Base-by-base conservation (phyloP, 92 coral and sea anemone genomes). In the Heteractis magnifica region DNA sequence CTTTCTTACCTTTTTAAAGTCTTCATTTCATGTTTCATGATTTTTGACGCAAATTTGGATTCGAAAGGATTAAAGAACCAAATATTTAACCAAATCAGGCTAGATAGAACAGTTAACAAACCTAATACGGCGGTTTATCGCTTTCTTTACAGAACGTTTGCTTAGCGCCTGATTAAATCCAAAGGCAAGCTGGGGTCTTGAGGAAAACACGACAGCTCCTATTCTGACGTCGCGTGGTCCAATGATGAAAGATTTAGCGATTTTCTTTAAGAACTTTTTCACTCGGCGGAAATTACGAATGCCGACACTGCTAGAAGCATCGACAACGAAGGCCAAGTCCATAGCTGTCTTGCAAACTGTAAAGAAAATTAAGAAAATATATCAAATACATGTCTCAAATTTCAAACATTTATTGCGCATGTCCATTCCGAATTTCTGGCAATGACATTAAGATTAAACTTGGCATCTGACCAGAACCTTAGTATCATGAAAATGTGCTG, bases 261-360 rank as follows among this genome's bases (percentile, higher is more conserved):
- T 82, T 65, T 79, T 75, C 23, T 55, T 71, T n/a, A 93, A 19
- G 80, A 93, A 93, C 49, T 76, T 79, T 81, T 81, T 93, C 1
- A 90, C 80, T 49, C 72, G 83, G 15, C 75, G 55, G 85, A 93
- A 88, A 55, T 84, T 79, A 74, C 81, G 81, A 5, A 71, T 75
- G 5, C 88, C 88, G 48, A 86, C 80, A 21, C 76, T 82, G 41
- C 90, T 78, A 16, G 92, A 93, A n/a, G 93, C 90, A 77, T 95
- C 97, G 56, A 95, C 82, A 49, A 95, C 90, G 21, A 95, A 93
- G 19, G 78, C 94, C 72, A 95, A 78, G 77, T 95, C 98, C 88
- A 86, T 51, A 79, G 89, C 87, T 34, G 91, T 87, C 62, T 88
- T 86, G 52, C 97, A 93, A 58, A 93, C 97, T 93, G 77, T 15